A percentile compares a stretch with the other conserved stretches of the same genome.
phyloP scores from a whole-genome alignment of 2,888 invertebrate genomes.

The Epiblema foenella region DNA sequence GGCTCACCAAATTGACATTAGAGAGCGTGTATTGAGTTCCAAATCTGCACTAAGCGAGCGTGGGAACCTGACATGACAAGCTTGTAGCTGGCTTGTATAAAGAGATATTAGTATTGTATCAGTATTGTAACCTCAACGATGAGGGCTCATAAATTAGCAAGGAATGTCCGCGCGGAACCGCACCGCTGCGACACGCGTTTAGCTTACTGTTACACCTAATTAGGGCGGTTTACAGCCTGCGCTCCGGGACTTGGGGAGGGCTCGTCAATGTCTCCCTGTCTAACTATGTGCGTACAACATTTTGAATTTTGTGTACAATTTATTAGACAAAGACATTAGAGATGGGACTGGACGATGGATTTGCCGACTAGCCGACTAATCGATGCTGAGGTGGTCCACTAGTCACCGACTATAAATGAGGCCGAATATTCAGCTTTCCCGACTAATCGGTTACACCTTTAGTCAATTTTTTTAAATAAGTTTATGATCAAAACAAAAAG shows the following conservation, averaged over 20 bases:
- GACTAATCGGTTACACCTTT: no score
- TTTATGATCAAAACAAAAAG: no score
- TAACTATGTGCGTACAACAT: neutral
- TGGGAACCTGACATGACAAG: neutral
- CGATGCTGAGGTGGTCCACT: no score
- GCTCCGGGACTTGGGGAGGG: neutral
- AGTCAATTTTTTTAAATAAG: no score
- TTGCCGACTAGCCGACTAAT: no score
- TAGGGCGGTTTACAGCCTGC: neutral
- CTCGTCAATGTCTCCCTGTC: neutral
- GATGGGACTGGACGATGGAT: no score
- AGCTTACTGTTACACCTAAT: constrained; percentile 26
- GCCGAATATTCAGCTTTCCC: no score
- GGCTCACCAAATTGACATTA: no score
- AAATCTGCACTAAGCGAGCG: neutral
- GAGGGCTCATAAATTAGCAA: constrained; percentile 7
- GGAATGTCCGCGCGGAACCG: constrained; percentile 7
- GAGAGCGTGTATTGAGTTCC: no score
- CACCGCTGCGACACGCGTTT: constrained; percentile 14
- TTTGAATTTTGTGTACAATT: neutral
- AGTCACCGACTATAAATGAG: no score
- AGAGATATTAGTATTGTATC: neutral
- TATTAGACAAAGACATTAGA: neutral
- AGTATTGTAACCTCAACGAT: neutral
- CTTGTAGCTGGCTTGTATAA: neutral